Percentiles rank a stretch among this genome's conserved stretches.
These are phyloP conservation scores for Megaceryle alcyon DNA, from an alignment of 2,797 vertebrate species.

Conservation along the genomic window DNA sequence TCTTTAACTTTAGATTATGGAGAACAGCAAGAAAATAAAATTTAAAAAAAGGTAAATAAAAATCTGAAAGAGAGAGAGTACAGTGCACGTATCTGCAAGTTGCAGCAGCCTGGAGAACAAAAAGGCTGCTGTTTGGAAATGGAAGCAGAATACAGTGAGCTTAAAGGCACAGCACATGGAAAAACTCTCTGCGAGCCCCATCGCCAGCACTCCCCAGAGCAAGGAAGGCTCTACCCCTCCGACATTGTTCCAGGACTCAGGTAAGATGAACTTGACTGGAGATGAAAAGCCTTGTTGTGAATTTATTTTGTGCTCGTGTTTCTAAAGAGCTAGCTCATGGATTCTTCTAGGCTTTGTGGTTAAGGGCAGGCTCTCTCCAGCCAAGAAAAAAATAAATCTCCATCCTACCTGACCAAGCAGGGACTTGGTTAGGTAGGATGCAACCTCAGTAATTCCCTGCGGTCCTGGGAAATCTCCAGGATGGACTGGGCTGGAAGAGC, in stretches of 20 bases:
- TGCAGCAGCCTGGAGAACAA: background rate
- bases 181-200: accelerated
- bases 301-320: background rate
- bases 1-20: background rate
- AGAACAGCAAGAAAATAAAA: background rate
- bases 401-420: background rate
- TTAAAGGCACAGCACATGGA: background rate
- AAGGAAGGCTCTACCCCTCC: background rate
- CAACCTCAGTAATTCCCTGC: background rate
- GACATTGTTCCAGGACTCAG: background rate
- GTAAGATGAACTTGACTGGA: background rate
- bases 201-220: accelerated
- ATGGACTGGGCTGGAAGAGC: background rate
- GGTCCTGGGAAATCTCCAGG: background rate
- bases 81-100: accelerated
- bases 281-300: background rate
- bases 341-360: background rate
- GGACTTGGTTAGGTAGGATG: background rate
- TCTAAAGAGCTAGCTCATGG: background rate
- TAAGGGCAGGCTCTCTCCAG: background rate
- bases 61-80: background rate
- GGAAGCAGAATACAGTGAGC: background rate
- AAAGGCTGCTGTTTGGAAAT: background rate
- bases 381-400: background rate
- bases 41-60: background rate